Evolutionary conservation across 2,888 invertebrate species (phyloP), one percentile per base, ranked within the genome.

Genomic region (Synergus gifuensis): DNA sequence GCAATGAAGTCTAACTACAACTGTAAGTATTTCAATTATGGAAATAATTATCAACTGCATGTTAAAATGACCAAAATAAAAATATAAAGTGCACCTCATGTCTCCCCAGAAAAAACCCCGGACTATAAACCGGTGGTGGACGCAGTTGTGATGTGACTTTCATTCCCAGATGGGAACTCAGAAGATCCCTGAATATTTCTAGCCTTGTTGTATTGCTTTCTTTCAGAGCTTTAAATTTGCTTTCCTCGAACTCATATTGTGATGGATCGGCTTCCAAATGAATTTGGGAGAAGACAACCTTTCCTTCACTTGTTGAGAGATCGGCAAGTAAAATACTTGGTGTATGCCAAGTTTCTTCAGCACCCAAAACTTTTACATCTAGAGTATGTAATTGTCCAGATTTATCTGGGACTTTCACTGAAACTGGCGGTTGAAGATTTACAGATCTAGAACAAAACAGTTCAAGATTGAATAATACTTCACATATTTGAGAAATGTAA

Each of bases 291-390:
- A 97, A 97, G 64, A 97, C 95, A 7, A 96, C 96, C 84, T 95
- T 94, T 18, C 97, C 97, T 18, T 94, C 94, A 76, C 94, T 95
- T 40, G 94, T 93, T 73, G 95, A 94, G 62, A 94, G 93, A 0
- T 94, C 94, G 1, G 97, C 97, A 86, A 96, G 93, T 79, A 97
- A 92, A 78, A 97, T 93, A 82, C 97, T 97, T 0, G 97, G 97
- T 0, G 97, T 97, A 79, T 97, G 96, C 97, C 97, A 97, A 0
- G 97, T 97, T 91, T 97, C 97, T 88, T 97, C 97, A 0, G 96
- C 95, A 0, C 97, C 97, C 80, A 97, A 92, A 44, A 97, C 95
- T 89, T 96, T 95, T 9, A 97, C 96, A 86, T 96, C 95, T 83
- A 97, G 92, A 85, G 95, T 95, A 89, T 97, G 96, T 2, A 94